A percentile compares a stretch with the other conserved stretches of the same genome.
Evolutionary conservation across 2,888 invertebrate species (phyloP).

Genomic region (Ennomos quercinarius): DNA sequence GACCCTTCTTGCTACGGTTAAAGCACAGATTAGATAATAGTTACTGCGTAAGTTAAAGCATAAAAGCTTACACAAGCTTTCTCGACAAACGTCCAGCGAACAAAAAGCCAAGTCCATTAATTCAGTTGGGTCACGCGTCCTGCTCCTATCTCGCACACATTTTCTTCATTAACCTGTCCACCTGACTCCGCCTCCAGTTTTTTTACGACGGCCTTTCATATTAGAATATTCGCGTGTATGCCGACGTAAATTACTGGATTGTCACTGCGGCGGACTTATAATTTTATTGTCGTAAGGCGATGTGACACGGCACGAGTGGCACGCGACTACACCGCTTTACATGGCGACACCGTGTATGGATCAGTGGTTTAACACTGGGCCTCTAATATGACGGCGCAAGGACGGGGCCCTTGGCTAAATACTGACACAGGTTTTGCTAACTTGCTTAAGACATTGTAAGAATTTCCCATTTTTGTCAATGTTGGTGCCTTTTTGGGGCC

Average conservation of each 20-base stretch:
- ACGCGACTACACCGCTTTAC: slow-evolving; percentile 69
- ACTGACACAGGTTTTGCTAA: not conserved
- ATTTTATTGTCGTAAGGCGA: slow-evolving; percentile 83
- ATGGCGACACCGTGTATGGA: slow-evolving; percentile 41
- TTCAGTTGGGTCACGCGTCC: slow-evolving; percentile 64
- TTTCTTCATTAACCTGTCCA: slow-evolving; percentile 80
- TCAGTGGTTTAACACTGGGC: not conserved
- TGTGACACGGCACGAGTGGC: slow-evolving; percentile 73
- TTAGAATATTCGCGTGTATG: slow-evolving; percentile 83
- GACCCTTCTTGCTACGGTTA: too few species aligned
- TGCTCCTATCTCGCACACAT: slow-evolving; percentile 71
- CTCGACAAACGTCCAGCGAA: slow-evolving; percentile 25
- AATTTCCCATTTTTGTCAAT: too few species aligned
- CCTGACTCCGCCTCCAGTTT: slow-evolving; percentile 61
- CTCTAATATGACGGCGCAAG: not conserved
- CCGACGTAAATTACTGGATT: slow-evolving; percentile 84
- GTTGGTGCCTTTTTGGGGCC: too few species aligned
- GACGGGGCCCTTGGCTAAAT: too few species aligned
- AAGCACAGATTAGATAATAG: too few species aligned
- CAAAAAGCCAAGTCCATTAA: slow-evolving; percentile 42
- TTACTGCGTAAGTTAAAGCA: not conserved
- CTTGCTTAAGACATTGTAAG: too few species aligned
- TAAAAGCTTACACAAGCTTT: slow-evolving; percentile 14
- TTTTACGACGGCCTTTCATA: slow-evolving; percentile 68
- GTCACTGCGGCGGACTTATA: slow-evolving; percentile 84